These are phyloP conservation scores for Xestia xanthographa DNA, from an alignment of 2,888 invertebrate species.

Conservation along the genomic window DNA sequence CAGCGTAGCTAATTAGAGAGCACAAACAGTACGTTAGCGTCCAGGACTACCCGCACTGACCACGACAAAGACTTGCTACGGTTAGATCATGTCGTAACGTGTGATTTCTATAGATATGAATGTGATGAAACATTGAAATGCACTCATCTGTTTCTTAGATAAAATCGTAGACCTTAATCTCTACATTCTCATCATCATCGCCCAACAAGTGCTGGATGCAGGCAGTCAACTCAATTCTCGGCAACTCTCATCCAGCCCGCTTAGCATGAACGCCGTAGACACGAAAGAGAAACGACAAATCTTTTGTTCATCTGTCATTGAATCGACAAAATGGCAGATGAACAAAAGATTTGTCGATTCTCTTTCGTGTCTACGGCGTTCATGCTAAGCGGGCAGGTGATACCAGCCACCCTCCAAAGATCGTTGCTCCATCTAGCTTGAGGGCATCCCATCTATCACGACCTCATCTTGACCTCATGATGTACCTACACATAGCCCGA, in stretches of 20 bases:
- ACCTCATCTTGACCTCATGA: neutral
- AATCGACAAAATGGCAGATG: too few species aligned
- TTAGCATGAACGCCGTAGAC: too few species aligned
- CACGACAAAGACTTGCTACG: constrained; percentile 16
- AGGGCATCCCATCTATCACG: neutral
- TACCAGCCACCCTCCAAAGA: neutral
- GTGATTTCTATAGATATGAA: neutral
- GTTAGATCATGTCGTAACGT: neutral
- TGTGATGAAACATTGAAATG: neutral
- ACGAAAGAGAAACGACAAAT: too few species aligned
- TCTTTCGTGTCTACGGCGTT: too few species aligned
- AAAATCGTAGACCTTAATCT: too few species aligned
- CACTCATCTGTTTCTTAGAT: too few species aligned
- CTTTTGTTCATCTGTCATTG: too few species aligned
- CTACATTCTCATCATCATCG: neutral
- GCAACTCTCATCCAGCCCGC: neutral
- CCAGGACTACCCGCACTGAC: neutral
- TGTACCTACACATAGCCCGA: constrained; percentile 29
- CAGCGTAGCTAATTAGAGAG: neutral
- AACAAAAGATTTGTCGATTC: too few species aligned
- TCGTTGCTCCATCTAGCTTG: neutral
- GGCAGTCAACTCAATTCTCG: too few species aligned
- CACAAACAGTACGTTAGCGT: neutral
- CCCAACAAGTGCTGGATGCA: neutral
- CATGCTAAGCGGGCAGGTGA: too few species aligned